These are phyloP conservation scores for Halisarca cf. caerulea DNA, from an alignment of 37 sponge, comb jelly and placozoan species.

Conservation along the genomic window DNA sequence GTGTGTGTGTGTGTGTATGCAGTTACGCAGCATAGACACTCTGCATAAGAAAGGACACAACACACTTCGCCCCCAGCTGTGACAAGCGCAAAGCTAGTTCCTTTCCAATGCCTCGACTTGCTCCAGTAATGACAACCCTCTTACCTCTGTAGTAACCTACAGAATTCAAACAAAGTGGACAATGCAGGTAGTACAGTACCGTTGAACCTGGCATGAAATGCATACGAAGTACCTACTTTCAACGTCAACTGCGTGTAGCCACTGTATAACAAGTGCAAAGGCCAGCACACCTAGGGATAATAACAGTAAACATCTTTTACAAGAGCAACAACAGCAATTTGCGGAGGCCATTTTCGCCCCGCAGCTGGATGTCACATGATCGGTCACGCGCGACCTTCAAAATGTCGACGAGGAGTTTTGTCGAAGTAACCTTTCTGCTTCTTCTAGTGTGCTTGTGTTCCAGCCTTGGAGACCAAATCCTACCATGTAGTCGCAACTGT, in stretches of 20 bases:
- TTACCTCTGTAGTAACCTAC: conserved; percentile 55
- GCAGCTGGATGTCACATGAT: too few relatives aligned
- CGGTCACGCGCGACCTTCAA: neutral
- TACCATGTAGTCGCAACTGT: neutral
- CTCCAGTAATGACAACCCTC: conserved; percentile 54
- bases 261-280: neutral
- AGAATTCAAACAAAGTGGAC: neutral
- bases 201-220: too few relatives aligned
- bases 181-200: too few relatives aligned
- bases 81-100: conserved; percentile 47
- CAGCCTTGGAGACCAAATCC: neutral
- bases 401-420: neutral
- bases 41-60: neutral
- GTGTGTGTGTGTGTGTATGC: too few relatives aligned
- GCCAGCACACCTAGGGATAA: neutral
- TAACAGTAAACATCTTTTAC: neutral
- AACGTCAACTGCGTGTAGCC: neutral
- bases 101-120: conserved; percentile 58
- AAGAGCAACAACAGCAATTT: neutral
- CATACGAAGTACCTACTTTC: conserved; percentile 4
- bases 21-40: too few relatives aligned
- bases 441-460: neutral
- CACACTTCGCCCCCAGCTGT: conserved; percentile 42
- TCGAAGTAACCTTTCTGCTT: neutral
- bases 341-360: too few relatives aligned